Evolutionary conservation across 2,888 invertebrate genomes (phyloP).

Genomic region (Uloborus plumipes): DNA sequence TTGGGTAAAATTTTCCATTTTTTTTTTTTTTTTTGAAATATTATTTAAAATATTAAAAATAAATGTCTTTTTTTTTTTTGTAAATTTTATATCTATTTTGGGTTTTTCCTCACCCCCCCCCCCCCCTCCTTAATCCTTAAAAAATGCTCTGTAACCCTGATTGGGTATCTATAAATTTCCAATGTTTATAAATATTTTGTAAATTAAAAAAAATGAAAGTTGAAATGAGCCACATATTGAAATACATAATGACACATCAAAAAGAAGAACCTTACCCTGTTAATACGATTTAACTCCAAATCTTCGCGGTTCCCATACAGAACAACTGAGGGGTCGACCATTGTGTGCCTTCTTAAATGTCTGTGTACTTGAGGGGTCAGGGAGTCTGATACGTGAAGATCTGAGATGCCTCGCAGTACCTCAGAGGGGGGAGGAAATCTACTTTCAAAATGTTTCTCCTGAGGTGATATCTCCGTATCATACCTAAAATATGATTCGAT

Average conservation of each 20-base stretch:
- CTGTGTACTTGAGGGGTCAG: conserved; percentile 53
- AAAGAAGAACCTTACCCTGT: conserved; percentile 33
- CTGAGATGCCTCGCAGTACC: conserved; percentile 28
- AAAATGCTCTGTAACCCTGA: too few relatives aligned
- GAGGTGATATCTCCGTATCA: conserved; percentile 29
- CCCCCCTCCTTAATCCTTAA: too few relatives aligned
- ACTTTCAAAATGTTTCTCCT: conserved; percentile 23
- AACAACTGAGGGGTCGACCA: conserved; percentile 43
- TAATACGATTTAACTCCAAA: conserved; percentile 45
- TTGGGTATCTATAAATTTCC: too few relatives aligned
- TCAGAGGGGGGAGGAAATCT: conserved; percentile 29
- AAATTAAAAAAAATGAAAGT: conserved; percentile 4
- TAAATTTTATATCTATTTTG: too few relatives aligned
- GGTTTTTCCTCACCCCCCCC: too few relatives aligned
- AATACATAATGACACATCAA: neutral
- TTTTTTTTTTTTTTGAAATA: too few relatives aligned
- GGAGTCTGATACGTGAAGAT: conserved; percentile 27
- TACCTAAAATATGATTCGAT: conserved; percentile 19
- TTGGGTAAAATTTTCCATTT: too few relatives aligned
- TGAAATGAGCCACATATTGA: neutral
- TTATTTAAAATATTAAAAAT: too few relatives aligned
- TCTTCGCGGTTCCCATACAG: conserved; percentile 32
- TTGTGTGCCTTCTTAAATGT: conserved; percentile 49
- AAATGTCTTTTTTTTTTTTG: too few relatives aligned
- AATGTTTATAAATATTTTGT: too few relatives aligned